A percentile compares a stretch with the other conserved stretches of the same genome.
These are phyloP conservation scores for Actinopyga echinites DNA, from an alignment of 53 echinoderm and acorn worm species.

Conservation along the genomic window DNA sequence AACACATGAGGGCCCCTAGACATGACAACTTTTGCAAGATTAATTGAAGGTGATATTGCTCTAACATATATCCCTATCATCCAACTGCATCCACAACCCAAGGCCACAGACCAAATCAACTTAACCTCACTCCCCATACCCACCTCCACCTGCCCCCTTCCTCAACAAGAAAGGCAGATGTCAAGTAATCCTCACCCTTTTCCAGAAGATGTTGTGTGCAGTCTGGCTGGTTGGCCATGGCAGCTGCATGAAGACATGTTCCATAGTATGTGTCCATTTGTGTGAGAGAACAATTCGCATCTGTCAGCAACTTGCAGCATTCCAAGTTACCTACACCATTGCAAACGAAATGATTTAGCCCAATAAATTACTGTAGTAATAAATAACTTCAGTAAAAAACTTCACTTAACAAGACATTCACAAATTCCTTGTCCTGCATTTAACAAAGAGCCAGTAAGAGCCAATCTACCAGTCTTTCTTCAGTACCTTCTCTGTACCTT, in stretches of 20 bases:
- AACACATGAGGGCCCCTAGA: too few species aligned
- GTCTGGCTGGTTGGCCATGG: conserved; percentile 44
- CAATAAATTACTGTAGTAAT: background rate
- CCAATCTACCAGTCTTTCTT: too few species aligned
- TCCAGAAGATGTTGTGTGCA: conserved; percentile 58
- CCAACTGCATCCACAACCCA: too few species aligned
- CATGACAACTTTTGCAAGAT: too few species aligned
- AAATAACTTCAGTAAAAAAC: background rate
- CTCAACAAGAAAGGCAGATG: background rate
- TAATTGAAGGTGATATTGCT: too few species aligned
- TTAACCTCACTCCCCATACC: background rate
- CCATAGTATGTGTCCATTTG: conserved; percentile 55
- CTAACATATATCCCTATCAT: too few species aligned
- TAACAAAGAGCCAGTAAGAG: too few species aligned
- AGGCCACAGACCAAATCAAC: too few species aligned
- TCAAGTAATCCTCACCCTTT: conserved; percentile 41
- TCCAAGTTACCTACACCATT: conserved; percentile 27
- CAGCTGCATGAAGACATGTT: conserved; percentile 67
- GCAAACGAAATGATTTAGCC: background rate
- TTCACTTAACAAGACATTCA: background rate
- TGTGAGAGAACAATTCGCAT: conserved; percentile 23
- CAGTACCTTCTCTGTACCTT: too few species aligned
- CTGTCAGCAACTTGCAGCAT: conserved; percentile 40
- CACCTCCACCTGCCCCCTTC: background rate
- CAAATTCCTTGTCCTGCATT: background rate